Evolutionary conservation across 2,113 vertebrate genomes (phyloP).

Genomic region (Carollia perspicillata): DNA sequence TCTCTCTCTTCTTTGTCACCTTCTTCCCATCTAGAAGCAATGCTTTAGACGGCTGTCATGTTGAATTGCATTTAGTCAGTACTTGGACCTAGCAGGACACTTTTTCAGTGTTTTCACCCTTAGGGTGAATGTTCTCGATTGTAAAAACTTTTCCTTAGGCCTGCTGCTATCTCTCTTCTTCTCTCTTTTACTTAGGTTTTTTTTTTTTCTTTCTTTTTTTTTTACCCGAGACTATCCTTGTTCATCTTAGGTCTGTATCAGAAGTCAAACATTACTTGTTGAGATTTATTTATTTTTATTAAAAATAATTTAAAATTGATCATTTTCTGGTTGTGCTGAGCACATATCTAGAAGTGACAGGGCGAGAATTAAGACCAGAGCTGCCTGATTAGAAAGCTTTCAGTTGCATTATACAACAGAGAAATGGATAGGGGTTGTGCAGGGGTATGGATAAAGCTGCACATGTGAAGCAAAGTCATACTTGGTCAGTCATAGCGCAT

Average conservation of each 20-base stretch:
- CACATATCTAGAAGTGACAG: background rate
- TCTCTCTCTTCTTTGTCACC: background rate
- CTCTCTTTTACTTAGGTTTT: background rate
- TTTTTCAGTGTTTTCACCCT: background rate
- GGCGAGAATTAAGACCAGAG: background rate
- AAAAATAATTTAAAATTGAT: slow-evolving; percentile 14
- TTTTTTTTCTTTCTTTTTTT: background rate
- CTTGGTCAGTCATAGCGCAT: background rate
- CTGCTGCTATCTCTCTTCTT: background rate
- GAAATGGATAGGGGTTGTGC: background rate
- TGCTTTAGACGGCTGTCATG: background rate
- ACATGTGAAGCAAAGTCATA: background rate
- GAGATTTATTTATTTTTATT: background rate
- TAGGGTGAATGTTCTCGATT: background rate
- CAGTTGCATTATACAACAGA: background rate
- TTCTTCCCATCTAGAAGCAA: background rate
- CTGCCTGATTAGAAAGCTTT: background rate
- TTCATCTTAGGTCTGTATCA: background rate
- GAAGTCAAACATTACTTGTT: background rate
- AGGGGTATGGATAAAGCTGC: background rate
- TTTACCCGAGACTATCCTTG: background rate
- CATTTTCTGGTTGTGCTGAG: background rate
- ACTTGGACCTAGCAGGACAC: background rate
- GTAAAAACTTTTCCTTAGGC: background rate
- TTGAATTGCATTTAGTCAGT: background rate